Evolutionary conservation across 2,113 vertebrate genomes (phyloP).

Genomic region (Chloebia gouldiae): DNA sequence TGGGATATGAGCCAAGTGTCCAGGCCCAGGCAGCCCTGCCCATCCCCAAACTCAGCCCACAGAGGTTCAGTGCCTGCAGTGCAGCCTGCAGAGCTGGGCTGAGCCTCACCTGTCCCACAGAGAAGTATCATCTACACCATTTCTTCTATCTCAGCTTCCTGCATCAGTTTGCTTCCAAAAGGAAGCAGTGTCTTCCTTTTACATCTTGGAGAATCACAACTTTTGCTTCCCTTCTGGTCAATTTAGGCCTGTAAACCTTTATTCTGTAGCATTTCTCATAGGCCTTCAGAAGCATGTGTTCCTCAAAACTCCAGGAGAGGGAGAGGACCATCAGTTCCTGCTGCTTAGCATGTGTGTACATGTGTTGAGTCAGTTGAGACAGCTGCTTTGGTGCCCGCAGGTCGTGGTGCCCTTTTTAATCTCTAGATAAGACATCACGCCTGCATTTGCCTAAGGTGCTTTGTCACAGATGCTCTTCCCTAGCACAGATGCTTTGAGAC

Average conservation of each 20-base stretch:
- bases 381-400: fast-evolving
- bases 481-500: neutral
- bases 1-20: neutral
- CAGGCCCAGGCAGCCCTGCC: neutral
- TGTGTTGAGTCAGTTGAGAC: neutral
- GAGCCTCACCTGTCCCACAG: neutral
- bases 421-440: neutral
- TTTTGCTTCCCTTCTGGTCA: neutral
- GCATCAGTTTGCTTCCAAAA: neutral
- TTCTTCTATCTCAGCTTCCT: neutral
- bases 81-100: neutral
- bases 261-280: neutral
- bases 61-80: fast-evolving
- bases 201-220: neutral
- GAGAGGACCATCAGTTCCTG: neutral
- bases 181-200: neutral
- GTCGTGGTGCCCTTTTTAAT: neutral
- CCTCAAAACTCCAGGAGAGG: neutral
- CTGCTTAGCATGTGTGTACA: neutral
- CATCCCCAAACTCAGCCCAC: neutral
- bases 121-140: fast-evolving
- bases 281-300: neutral
- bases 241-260: neutral
- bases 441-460: neutral
- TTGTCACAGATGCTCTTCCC: neutral